Percentiles rank a stretch among this genome's conserved stretches.
Conservation (phyloP, 2,797 vertebrate genomes). For the Vireo griseus region DNA sequence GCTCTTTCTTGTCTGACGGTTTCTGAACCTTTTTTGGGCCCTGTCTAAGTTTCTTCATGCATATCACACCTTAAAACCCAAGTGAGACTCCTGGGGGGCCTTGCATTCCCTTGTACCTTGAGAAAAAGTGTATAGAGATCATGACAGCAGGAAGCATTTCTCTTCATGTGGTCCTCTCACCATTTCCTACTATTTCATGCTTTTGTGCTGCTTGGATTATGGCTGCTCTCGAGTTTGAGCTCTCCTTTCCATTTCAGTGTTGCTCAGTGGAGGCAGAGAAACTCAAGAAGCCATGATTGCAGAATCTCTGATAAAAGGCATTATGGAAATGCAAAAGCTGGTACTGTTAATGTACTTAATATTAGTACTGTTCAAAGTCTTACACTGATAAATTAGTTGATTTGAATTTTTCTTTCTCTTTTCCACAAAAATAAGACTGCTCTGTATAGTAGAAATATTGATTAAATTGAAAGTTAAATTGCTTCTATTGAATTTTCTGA, state of each 20-base stretch:
- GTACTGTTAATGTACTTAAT: background rate
- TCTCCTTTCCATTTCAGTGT: background rate
- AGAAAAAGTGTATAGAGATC: background rate
- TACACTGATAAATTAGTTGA: background rate
- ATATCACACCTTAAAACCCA: background rate
- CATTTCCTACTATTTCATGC: background rate
- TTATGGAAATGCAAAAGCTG: background rate
- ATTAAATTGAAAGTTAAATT: background rate
- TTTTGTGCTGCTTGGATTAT: background rate
- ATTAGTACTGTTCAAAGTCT: background rate
- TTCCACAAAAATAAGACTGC: background rate
- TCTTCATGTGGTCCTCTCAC: background rate
- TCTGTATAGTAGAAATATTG: background rate
- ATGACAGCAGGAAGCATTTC: background rate
- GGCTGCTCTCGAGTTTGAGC: background rate
- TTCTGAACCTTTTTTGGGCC: background rate
- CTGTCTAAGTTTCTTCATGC: background rate
- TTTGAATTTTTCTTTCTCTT: background rate
- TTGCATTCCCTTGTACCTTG: background rate
- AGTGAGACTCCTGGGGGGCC: background rate
- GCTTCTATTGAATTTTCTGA: background rate
- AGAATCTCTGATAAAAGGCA: background rate
- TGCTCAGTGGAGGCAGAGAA: background rate
- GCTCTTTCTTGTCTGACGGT: background rate
- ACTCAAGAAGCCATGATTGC: background rate